Conservation (phyloP, 1,140 invertebrate genomes). For the Macrobrachium nipponense region DNA sequence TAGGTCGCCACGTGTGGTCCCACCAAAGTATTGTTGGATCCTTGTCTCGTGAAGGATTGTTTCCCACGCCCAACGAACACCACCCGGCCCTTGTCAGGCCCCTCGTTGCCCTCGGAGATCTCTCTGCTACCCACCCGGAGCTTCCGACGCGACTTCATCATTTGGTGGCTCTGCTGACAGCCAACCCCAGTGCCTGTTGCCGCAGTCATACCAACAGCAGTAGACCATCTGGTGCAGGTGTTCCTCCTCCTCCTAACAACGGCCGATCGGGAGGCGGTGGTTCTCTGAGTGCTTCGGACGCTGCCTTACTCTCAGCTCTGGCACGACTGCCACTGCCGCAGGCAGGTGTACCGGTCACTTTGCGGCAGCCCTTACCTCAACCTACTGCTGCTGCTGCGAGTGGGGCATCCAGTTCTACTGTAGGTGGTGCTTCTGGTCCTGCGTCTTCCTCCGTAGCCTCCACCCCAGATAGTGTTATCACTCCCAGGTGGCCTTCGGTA, state of each 20-base stretch:
- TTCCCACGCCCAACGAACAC: conserved; percentile 50
- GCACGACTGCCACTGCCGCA: conserved; percentile 45
- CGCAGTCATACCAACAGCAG: too few relatives aligned
- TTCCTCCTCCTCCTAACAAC: background rate
- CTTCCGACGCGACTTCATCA: conserved; percentile 45
- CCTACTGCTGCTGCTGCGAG: background rate
- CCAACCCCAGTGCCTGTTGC: background rate
- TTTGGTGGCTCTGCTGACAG: conserved; percentile 29
- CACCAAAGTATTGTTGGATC: conserved; percentile 50
- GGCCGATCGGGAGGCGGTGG: background rate
- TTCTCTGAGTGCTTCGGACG: conserved; percentile 24
- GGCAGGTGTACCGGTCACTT: background rate
- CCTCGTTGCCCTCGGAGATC: conserved; percentile 51
- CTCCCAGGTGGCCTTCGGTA: conserved; percentile 32
- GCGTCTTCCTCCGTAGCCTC: background rate
- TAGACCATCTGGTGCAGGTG: background rate
- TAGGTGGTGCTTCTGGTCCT: too few relatives aligned
- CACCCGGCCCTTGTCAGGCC: conserved; percentile 49
- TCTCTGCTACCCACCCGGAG: conserved; percentile 40
- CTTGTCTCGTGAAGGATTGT: conserved; percentile 42
- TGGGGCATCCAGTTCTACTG: too few relatives aligned
- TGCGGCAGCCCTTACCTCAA: conserved; percentile 5
- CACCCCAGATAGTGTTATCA: conserved; percentile 24
- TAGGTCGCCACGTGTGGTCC: conserved; percentile 55
- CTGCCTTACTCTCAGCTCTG: conserved; percentile 26